Percentiles rank a stretch among this genome's conserved stretches.
Conservation (phyloP, 2,888 invertebrate genomes). For the Clepsis dumicolana region DNA sequence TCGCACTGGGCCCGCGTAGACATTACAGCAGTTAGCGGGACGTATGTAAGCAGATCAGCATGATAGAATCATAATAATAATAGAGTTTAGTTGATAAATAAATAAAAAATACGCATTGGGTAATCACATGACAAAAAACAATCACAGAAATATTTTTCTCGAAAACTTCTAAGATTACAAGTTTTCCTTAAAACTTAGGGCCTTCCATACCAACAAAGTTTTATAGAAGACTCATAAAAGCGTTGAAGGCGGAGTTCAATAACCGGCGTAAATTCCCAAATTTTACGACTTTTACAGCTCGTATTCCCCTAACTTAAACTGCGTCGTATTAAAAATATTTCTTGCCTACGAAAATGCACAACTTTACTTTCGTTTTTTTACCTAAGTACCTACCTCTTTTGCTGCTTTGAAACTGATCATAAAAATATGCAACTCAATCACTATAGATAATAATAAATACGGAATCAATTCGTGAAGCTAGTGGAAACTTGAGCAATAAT, state of each 20-base stretch:
- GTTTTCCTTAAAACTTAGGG: slow-evolving; percentile 4
- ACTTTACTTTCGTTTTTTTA: not conserved
- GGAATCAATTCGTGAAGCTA: too few relatives aligned
- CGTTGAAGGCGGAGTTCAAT: slow-evolving; percentile 13
- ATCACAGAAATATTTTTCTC: not conserved
- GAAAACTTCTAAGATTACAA: not conserved
- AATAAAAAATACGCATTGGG: too few relatives aligned
- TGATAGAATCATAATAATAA: too few relatives aligned
- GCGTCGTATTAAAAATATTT: not conserved
- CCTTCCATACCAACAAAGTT: slow-evolving; percentile 20
- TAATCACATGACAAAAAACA: not conserved
- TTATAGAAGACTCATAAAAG: slow-evolving; percentile 19
- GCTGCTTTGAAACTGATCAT: not conserved
- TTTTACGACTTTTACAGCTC: slow-evolving; percentile 20
- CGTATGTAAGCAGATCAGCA: too few relatives aligned
- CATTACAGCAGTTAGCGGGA: too few relatives aligned
- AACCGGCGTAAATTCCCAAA: slow-evolving; percentile 11
- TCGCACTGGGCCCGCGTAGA: too few relatives aligned
- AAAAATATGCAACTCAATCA: not conserved
- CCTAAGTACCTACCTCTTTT: not conserved
- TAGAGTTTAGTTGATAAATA: too few relatives aligned
- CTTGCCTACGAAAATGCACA: not conserved
- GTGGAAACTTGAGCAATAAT: too few relatives aligned
- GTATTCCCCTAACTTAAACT: slow-evolving; percentile 17
- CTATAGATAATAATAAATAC: too few relatives aligned